Conservation (phyloP, 2,797 vertebrate species). For the Myoxocephalus aenaeus region DNA sequence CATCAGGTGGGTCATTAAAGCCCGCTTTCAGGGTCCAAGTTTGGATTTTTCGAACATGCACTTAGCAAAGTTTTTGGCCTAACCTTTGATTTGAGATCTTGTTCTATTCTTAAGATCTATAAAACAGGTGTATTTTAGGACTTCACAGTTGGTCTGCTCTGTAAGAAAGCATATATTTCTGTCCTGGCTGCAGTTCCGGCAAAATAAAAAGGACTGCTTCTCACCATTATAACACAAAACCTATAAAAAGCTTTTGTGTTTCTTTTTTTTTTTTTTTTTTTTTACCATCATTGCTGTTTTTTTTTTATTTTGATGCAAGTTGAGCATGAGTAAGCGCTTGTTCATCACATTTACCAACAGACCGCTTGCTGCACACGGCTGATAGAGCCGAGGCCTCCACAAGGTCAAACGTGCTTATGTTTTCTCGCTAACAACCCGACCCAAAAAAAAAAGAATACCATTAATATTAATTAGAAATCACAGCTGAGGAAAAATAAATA, state of each 20-base stretch:
- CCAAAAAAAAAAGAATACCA: conserved; percentile 54
- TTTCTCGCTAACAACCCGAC: conserved; percentile 52
- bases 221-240: background rate
- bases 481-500: conserved; percentile 58
- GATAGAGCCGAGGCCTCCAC: conserved; percentile 22
- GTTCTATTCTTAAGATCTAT: background rate
- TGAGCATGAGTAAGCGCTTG: conserved; percentile 16
- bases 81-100: conserved; percentile 1
- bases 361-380: conserved; percentile 33
- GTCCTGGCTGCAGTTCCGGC: background rate
- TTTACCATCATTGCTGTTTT: conserved; percentile 4
- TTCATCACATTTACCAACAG: conserved; percentile 40
- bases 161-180: background rate
- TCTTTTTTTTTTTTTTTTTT: background rate
- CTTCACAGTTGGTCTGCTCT: background rate
- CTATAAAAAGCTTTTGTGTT: conserved; percentile 15
- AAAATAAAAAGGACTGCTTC: background rate
- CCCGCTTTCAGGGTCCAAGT: background rate
- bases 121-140: conserved; percentile 12
- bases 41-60: background rate
- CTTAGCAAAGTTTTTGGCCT: background rate
- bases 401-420: conserved; percentile 62
- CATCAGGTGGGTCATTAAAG: conserved; percentile 8
- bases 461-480: conserved; percentile 76
- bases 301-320: background rate